Conservation (phyloP, 2,113 vertebrate species). For the Callorhinus ursinus region DNA sequence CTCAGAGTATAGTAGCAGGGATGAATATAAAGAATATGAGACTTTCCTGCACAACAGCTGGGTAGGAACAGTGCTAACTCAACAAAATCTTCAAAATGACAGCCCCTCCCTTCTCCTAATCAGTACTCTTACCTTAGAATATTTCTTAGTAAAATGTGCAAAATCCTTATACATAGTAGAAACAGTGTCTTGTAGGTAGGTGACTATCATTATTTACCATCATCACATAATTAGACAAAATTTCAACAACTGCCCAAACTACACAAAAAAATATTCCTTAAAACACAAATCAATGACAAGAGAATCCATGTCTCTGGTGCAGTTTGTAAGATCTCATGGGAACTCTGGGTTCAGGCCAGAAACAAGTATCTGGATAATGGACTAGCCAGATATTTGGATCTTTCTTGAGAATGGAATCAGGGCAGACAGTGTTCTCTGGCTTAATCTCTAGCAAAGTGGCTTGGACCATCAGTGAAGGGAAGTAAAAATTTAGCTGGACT, state of each 20-base stretch:
- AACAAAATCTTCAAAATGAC: neutral
- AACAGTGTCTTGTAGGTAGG: slow-evolving; percentile 48
- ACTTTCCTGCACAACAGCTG: neutral
- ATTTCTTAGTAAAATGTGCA: slow-evolving; percentile 65
- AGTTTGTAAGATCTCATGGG: neutral
- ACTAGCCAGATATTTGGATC: neutral
- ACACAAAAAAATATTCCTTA: neutral
- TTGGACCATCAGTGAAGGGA: neutral
- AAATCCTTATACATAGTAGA: slow-evolving; percentile 33
- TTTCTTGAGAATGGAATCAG: neutral
- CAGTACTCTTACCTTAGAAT: neutral
- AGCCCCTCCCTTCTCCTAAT: neutral
- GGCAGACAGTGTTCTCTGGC: no score
- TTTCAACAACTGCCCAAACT: slow-evolving; percentile 46
- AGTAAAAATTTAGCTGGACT: neutral
- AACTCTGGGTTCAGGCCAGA: neutral
- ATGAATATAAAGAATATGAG: neutral
- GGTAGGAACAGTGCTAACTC: neutral
- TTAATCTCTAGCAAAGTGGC: neutral
- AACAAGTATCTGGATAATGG: no score
- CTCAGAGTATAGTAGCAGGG: neutral
- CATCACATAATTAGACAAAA: slow-evolving; percentile 7
- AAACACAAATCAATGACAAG: slow-evolving; percentile 52
- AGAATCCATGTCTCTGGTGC: neutral
- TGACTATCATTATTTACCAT: slow-evolving; percentile 68